Percentiles rank a stretch among this genome's conserved stretches.
Evolutionary conservation across 2,797 vertebrate species (phyloP).

Genomic region (Lithobates pipiens): DNA sequence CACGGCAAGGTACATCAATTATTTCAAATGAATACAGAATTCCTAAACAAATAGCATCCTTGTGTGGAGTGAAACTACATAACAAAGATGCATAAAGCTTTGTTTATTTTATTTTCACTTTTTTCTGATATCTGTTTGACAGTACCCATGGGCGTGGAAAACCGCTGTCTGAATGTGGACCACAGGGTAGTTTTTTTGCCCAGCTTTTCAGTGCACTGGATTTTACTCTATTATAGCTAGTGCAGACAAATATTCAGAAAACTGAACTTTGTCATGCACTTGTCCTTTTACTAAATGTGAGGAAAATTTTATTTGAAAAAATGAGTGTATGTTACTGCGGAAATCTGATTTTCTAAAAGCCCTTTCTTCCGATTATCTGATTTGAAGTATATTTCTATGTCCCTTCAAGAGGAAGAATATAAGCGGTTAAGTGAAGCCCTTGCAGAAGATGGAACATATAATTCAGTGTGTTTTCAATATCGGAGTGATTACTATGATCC

Average conservation of each 20-base stretch:
- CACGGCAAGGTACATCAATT: constrained; percentile 92
- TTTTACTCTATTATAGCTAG: constrained; percentile 64
- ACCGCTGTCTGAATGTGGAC: constrained; percentile 83
- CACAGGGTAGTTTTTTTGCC: constrained; percentile 81
- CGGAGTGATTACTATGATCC: constrained; percentile 98
- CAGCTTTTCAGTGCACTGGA: constrained; percentile 80
- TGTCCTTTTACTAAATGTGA: not conserved
- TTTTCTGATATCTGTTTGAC: constrained; percentile 85
- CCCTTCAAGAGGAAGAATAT: constrained; percentile 95
- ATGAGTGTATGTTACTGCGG: not conserved
- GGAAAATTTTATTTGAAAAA: not conserved
- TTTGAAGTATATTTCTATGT: constrained; percentile 68
- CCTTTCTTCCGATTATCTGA: not conserved
- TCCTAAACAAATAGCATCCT: constrained; percentile 31
- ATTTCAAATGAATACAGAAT: constrained; percentile 61
- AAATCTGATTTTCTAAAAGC: not conserved
- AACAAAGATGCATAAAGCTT: constrained; percentile 62
- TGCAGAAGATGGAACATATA: constrained; percentile 94
- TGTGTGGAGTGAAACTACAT: constrained; percentile 18
- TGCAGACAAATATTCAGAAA: constrained; percentile 31
- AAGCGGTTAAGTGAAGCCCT: constrained; percentile 95
- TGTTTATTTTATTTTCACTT: constrained; percentile 84
- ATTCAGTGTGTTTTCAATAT: constrained; percentile 92
- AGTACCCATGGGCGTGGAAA: constrained; percentile 85
- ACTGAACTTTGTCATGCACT: constrained; percentile 26